Evolutionary conservation across 1,140 invertebrate genomes (phyloP).

Genomic region (Rhyacophila brunnea): DNA sequence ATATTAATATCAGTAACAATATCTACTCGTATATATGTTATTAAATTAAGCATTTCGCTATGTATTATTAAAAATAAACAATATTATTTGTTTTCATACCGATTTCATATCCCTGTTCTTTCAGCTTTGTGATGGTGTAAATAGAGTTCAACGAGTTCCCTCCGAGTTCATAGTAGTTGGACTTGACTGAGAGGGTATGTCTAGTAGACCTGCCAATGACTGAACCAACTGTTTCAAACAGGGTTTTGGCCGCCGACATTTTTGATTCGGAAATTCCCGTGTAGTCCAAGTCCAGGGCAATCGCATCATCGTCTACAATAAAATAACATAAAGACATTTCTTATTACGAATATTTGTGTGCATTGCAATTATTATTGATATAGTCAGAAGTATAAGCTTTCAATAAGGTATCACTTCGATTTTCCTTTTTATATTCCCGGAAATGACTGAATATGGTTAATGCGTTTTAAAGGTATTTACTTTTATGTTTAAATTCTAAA

Average conservation of each 20-base stretch:
- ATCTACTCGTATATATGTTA: too few relatives aligned
- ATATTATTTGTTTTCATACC: slow-evolving; percentile 49
- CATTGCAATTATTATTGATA: too few relatives aligned
- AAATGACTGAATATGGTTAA: too few relatives aligned
- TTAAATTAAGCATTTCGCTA: too few relatives aligned
- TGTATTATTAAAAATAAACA: too few relatives aligned
- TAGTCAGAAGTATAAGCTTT: too few relatives aligned
- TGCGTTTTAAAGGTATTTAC: too few relatives aligned
- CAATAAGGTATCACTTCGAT: too few relatives aligned
- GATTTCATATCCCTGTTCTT: slow-evolving; percentile 76
- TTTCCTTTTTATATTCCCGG: too few relatives aligned
- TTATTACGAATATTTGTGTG: too few relatives aligned
- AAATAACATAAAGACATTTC: slow-evolving; percentile 3
- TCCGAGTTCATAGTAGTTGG: slow-evolving; percentile 81
- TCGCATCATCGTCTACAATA: slow-evolving; percentile 47
- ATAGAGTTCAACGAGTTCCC: slow-evolving; percentile 86
- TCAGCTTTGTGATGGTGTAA: slow-evolving; percentile 72
- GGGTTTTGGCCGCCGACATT: slow-evolving; percentile 61
- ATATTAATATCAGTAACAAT: too few relatives aligned
- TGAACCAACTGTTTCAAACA: slow-evolving; percentile 71
- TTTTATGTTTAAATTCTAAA: too few relatives aligned
- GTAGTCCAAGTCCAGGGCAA: slow-evolving; percentile 59
- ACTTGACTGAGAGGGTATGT: slow-evolving; percentile 56
- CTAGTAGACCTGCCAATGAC: slow-evolving; percentile 64
- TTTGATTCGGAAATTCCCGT: slow-evolving; percentile 58